Evolutionary conservation across 2,888 invertebrate genomes (phyloP).

Genomic region (Agriotes lineatus): DNA sequence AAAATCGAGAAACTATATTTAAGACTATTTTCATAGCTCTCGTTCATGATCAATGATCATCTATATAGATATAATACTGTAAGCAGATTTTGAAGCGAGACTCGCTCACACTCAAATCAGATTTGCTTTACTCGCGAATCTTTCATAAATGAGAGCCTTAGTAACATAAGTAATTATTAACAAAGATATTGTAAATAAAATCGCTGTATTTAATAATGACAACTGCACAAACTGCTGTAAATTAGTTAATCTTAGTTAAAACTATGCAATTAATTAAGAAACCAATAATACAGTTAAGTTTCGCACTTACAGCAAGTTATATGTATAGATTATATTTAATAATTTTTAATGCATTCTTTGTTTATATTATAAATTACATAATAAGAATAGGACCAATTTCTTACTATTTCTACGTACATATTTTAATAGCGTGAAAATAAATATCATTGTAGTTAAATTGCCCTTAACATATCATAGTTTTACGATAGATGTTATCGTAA

Average conservation of each 20-base stretch:
- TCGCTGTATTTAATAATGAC: not conserved
- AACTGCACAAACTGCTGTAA: conserved; percentile 9
- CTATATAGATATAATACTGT: not conserved
- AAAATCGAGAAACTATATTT: conserved; percentile 17
- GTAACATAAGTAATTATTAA: conserved; percentile 13
- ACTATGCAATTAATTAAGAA: not conserved
- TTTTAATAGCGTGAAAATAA: conserved; percentile 35
- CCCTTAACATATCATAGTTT: conserved; percentile 41
- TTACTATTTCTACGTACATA: conserved; percentile 62
- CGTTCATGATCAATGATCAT: conserved; percentile 7
- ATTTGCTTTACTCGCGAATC: not conserved
- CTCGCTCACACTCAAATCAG: not conserved
- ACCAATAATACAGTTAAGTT: not conserved
- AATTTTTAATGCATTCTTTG: not conserved
- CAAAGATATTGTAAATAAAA: conserved; percentile 4
- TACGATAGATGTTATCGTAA: conserved; percentile 32
- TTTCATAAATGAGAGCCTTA: conserved; percentile 15
- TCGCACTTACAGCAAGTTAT: not conserved
- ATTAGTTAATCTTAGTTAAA: not conserved
- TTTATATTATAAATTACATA: conserved; percentile 52
- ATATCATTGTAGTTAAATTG: conserved; percentile 32
- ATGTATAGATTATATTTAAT: not conserved
- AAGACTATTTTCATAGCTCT: conserved; percentile 26
- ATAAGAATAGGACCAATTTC: conserved; percentile 64
- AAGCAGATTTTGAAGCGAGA: not conserved